Evolutionary conservation across 2,797 vertebrate species (phyloP), one percentile per base, ranked within the genome.

Genomic region (Lithobates pipiens): DNA sequence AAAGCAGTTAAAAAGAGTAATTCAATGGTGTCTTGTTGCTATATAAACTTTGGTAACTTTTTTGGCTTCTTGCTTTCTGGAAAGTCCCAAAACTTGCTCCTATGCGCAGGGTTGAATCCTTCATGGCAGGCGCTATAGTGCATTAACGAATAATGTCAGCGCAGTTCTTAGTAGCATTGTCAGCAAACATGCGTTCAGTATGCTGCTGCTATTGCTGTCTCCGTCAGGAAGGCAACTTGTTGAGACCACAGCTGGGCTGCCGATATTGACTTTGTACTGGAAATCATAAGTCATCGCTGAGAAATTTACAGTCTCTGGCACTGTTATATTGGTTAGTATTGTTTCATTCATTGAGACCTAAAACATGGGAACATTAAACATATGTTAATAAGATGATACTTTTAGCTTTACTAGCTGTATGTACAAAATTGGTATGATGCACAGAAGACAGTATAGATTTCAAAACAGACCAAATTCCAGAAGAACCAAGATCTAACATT

Each of bases 201-300:
- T 42, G 13, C 54, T 73, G 67, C 73, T 42, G 50, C 32, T 82
- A 44, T 57, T 79, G 18, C 36, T 32, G 21, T n/a, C 9, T 34
- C 11, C 32, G 25, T 10, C 23, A 18, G 16, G 11, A 27, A 1
- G 18, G 46, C 65, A 83, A 10, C 10, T 32, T 16, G 23, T 44
- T 16, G 80, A 15, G 61, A 46, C 21, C 73, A 65, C 11, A 3
- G 2, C 3, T 50, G 72, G 57, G 23, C 23, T 83, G 69, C 15
- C 54, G 5, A 10, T 32, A 9, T 8, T 11, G 23, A 42, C 42
- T n/a, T 4, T 42, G 3, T 32, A 73, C 7, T 32, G 2, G 67
- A 86, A 67, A 25, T 86, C 65, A 67, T 78, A 61, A 13, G 15
- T 67, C 69, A 79, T 21, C 39, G 85, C 85, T 68, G 68, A 69